Evolutionary conservation across 1,140 invertebrate genomes (phyloP).

Genomic region (Eumeta japonica): DNA sequence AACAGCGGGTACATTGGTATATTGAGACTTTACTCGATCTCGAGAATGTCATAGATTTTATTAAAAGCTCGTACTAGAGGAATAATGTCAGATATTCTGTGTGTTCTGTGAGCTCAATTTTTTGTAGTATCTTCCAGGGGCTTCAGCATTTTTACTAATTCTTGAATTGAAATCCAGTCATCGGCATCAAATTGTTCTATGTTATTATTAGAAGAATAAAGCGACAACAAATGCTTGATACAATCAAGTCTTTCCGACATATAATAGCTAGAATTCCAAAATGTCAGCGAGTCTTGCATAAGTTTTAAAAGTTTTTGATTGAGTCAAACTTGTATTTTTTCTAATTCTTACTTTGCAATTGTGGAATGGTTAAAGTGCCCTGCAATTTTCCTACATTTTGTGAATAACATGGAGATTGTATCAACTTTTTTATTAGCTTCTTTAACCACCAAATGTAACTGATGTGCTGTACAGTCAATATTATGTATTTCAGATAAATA

Average conservation of each 20-base stretch:
- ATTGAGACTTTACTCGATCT: background rate
- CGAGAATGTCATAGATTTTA: constrained; percentile 1
- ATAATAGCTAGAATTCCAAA: constrained; percentile 2
- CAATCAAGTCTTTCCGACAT: constrained; percentile 3
- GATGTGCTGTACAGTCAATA: constrained; percentile 2
- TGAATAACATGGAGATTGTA: constrained; percentile 3
- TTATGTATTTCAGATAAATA: constrained; percentile 3
- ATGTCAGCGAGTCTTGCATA: constrained; percentile 4
- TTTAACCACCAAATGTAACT: constrained; percentile 2
- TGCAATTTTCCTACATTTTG: constrained; percentile 3
- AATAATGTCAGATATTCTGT: background rate
- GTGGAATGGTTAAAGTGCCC: constrained; percentile 3
- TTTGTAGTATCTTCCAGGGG: background rate
- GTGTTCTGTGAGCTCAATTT: background rate
- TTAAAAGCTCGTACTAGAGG: background rate
- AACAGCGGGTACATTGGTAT: background rate
- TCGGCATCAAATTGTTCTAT: no score
- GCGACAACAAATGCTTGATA: constrained; percentile 1
- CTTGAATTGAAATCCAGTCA: constrained; percentile 1
- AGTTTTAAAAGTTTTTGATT: constrained; percentile 2
- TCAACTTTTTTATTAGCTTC: constrained; percentile 1
- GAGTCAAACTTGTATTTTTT: constrained; percentile 4
- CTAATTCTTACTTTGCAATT: background rate
- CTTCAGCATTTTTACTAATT: background rate
- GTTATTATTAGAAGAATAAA: constrained; percentile 2